These are phyloP conservation scores for Prolemur simus DNA, from an alignment of 2,113 vertebrate genomes.

Conservation along the genomic window DNA sequence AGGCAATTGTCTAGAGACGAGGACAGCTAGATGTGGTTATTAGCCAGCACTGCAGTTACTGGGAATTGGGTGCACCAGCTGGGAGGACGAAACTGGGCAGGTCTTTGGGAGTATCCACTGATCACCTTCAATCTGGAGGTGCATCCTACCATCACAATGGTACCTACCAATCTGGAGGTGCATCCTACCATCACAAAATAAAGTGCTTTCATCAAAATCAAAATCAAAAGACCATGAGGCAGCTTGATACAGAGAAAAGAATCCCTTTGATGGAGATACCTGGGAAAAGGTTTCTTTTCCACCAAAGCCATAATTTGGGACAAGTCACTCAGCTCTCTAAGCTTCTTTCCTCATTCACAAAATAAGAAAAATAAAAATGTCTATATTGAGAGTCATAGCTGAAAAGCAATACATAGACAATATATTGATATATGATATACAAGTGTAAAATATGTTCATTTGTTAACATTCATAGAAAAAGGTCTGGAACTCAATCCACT, in stretches of 20 bases:
- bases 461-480: neutral
- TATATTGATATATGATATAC: neutral
- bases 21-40: neutral
- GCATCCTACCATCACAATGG: too few relatives aligned
- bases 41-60: too few relatives aligned
- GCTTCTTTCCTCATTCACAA: neutral
- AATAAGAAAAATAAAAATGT: neutral
- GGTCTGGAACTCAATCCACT: neutral
- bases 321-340: neutral
- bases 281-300: neutral
- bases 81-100: neutral
- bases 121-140: neutral
- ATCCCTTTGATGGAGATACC: neutral
- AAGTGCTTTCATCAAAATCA: neutral
- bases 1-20: neutral
- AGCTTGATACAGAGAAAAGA: neutral
- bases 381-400: neutral
- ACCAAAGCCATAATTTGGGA: neutral
- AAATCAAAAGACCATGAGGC: neutral
- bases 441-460: neutral
- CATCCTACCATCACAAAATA: neutral
- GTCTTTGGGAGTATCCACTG: accelerated
- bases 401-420: neutral
- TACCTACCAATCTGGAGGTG: neutral
- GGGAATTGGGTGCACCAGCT: neutral